These are phyloP conservation scores for Sebastes taczanowskii DNA, from an alignment of 2,797 vertebrate species.

Conservation along the genomic window DNA sequence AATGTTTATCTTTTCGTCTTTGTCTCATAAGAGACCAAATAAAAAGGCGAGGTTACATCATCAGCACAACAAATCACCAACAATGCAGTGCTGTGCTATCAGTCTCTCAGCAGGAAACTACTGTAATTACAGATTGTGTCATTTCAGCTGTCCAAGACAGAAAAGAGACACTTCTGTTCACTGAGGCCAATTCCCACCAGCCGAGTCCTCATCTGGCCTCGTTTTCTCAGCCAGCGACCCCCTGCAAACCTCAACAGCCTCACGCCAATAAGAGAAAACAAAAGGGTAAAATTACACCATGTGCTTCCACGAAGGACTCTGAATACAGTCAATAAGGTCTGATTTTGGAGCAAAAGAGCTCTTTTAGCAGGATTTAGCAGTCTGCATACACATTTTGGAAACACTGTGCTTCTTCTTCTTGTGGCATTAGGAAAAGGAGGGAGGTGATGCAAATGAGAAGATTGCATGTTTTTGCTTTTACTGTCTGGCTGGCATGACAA, in stretches of 20 bases:
- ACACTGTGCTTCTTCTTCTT: not conserved
- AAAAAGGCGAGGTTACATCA: not conserved
- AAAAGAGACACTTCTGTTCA: slow-evolving; percentile 47
- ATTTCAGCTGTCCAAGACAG: slow-evolving; percentile 43
- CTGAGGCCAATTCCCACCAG: slow-evolving; percentile 39
- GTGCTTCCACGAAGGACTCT: slow-evolving; percentile 35
- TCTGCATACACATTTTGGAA: slow-evolving; percentile 31
- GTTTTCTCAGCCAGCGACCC: slow-evolving; percentile 37
- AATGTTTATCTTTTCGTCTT: not conserved
- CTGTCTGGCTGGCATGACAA: slow-evolving; percentile 73
- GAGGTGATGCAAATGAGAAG: slow-evolving; percentile 62
- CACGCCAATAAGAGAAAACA: slow-evolving; percentile 50
- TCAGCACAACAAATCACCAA: slow-evolving; percentile 7
- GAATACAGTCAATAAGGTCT: slow-evolving; percentile 16
- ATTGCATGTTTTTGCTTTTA: slow-evolving; percentile 64
- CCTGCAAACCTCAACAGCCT: slow-evolving; percentile 39
- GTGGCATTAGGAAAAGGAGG: slow-evolving; percentile 1
- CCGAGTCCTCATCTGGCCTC: slow-evolving; percentile 41
- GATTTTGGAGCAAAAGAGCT: not conserved
- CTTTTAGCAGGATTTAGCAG: not conserved
- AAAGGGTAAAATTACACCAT: slow-evolving; percentile 62
- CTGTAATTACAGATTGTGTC: slow-evolving; percentile 46
- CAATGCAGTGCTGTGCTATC: slow-evolving; percentile 16
- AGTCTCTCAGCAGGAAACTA: slow-evolving; percentile 31
- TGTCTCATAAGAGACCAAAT: not conserved